Evolutionary conservation across 2,113 vertebrate species (phyloP).

Genomic region (Mixornis gularis): DNA sequence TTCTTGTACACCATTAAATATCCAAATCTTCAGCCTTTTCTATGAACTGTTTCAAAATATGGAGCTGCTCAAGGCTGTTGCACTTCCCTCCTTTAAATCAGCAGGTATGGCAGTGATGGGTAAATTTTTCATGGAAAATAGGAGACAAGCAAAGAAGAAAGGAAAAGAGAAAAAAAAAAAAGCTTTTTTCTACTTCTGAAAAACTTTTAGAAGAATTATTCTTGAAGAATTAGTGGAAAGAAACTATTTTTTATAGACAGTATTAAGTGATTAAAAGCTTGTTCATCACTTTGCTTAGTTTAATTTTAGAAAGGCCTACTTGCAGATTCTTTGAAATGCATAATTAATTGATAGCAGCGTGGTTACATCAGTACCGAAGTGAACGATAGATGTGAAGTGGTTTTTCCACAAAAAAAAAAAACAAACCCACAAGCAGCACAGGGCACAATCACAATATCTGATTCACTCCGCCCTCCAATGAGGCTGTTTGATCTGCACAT

Average conservation of each 20-base stretch:
- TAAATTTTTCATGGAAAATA: background rate
- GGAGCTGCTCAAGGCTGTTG: background rate
- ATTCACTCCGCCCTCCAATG: background rate
- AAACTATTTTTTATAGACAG: slow-evolving; percentile 42
- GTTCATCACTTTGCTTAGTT: slow-evolving; percentile 15
- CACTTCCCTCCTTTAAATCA: background rate
- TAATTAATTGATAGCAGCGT: background rate
- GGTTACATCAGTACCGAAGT: background rate
- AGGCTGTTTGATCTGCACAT: background rate
- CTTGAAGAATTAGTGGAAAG: slow-evolving; percentile 53
- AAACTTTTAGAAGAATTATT: slow-evolving; percentile 48
- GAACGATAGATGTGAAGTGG: background rate
- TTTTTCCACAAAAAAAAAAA: background rate
- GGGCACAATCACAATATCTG: background rate
- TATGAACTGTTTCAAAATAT: background rate
- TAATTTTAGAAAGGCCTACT: slow-evolving; percentile 57
- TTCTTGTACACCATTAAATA: background rate
- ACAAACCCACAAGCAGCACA: background rate
- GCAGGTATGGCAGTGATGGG: background rate
- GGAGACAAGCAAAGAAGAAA: background rate
- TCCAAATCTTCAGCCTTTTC: background rate
- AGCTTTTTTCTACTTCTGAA: background rate
- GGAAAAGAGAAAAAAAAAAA: background rate
- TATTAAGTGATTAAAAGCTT: slow-evolving; percentile 61
- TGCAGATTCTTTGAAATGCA: slow-evolving; percentile 31